A percentile compares a stretch with the other conserved stretches of the same genome.
These are phyloP conservation scores for Phaetusa simplex DNA, from an alignment of 2,113 vertebrate genomes.

Conservation along the genomic window DNA sequence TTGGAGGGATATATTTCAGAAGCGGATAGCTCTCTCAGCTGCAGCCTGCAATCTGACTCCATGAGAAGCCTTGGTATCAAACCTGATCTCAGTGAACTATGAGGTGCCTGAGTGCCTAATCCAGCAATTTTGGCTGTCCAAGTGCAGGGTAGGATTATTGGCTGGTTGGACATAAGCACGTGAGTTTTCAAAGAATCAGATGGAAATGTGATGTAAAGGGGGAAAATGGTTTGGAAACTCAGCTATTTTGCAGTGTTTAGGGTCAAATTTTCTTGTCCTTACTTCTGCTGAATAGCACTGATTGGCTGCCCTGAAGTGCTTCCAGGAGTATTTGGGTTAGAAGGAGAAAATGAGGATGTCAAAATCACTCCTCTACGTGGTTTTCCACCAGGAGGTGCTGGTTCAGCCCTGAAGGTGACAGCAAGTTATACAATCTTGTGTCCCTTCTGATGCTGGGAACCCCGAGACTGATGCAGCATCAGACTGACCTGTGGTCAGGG, in stretches of 20 bases:
- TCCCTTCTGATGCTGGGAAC: background rate
- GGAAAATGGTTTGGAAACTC: background rate
- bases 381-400: background rate
- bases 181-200: background rate
- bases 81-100: background rate
- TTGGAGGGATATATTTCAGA: background rate
- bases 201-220: background rate
- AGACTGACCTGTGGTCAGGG: background rate
- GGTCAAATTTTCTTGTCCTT: background rate
- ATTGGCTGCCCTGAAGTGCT: background rate
- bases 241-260: background rate
- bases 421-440: background rate
- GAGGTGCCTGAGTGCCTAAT: background rate
- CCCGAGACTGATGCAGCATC: accelerated
- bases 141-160: background rate
- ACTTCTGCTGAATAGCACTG: background rate
- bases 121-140: background rate
- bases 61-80: background rate
- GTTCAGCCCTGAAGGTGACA: background rate
- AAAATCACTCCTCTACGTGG: background rate
- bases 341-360: background rate
- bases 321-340: background rate
- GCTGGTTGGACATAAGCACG: background rate
- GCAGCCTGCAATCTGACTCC: background rate
- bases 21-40: background rate